Conservation (phyloP, 2,113 vertebrate species). For the Chaetodon auriga region DNA sequence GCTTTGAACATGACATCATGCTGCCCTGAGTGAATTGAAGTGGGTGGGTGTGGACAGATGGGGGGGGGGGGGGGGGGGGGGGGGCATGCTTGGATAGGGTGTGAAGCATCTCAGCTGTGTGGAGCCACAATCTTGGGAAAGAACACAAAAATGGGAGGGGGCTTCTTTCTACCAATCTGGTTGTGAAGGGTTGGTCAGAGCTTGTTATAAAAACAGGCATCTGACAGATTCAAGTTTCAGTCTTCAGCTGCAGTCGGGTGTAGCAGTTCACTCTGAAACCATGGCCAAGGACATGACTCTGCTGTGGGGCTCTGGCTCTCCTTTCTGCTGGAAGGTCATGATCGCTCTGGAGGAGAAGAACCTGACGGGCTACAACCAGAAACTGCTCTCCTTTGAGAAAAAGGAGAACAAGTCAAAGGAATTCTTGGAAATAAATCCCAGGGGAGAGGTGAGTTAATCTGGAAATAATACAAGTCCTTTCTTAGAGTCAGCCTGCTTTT, state of each 20-base stretch:
- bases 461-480: background rate
- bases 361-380: conserved; percentile 78
- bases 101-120: background rate
- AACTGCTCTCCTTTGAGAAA: conserved; percentile 81
- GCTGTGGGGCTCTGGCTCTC: conserved; percentile 82
- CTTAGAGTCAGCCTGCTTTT: too few species aligned
- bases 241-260: background rate
- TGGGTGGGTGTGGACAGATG: too few species aligned
- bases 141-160: conserved; percentile 45
- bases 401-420: conserved; percentile 76
- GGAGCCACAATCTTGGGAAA: conserved; percentile 23
- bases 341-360: conserved; percentile 84
- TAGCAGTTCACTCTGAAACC: background rate
- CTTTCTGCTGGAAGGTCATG: conserved; percentile 84
- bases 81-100: background rate
- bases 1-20: background rate
- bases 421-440: conserved; percentile 80
- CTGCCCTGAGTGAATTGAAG: background rate
- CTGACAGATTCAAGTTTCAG: background rate
- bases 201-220: conserved; percentile 42
- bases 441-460: conserved; percentile 75
- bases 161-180: conserved; percentile 44
- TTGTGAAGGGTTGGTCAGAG: background rate
- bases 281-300: conserved; percentile 82
- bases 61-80: too few species aligned